phyloP scores from a whole-genome alignment of 2,113 vertebrate species.

The Gopherus flavomarginatus region DNA sequence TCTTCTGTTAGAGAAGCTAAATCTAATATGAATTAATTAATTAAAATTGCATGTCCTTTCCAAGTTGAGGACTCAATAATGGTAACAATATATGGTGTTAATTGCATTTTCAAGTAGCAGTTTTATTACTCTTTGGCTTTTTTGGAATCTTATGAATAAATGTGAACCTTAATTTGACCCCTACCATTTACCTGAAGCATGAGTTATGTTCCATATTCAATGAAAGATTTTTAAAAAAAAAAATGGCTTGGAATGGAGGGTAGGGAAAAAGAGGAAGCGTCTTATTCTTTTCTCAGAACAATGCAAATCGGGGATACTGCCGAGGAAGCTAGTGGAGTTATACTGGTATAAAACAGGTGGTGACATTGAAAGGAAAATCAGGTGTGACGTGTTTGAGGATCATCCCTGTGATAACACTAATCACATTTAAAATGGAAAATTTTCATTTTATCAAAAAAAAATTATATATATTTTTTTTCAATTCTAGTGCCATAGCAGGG shows the following conservation, averaged over 20 bases:
- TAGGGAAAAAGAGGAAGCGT: neutral
- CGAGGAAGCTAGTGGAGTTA: neutral
- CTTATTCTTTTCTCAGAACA: neutral
- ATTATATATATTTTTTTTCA: neutral
- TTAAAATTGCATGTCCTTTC: neutral
- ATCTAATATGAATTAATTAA: neutral
- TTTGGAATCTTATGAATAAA: accelerated
- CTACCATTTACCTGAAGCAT: neutral
- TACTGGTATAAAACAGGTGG: neutral
- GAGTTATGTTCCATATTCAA: neutral
- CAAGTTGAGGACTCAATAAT: neutral
- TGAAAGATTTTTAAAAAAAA: neutral
- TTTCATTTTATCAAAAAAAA: neutral
- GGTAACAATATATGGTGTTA: neutral
- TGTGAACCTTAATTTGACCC: neutral
- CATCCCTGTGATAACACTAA: neutral
- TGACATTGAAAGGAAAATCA: neutral
- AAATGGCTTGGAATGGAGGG: neutral
- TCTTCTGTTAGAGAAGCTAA: neutral
- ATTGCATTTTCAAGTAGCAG: neutral
- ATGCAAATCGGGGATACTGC: neutral
- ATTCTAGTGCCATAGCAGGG: neutral
- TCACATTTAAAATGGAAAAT: neutral
- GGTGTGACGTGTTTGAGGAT: neutral
- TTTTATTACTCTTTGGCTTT: neutral